phyloP scores from a whole-genome alignment of 1,140 invertebrate species.

The Andricus grossulariae region DNA sequence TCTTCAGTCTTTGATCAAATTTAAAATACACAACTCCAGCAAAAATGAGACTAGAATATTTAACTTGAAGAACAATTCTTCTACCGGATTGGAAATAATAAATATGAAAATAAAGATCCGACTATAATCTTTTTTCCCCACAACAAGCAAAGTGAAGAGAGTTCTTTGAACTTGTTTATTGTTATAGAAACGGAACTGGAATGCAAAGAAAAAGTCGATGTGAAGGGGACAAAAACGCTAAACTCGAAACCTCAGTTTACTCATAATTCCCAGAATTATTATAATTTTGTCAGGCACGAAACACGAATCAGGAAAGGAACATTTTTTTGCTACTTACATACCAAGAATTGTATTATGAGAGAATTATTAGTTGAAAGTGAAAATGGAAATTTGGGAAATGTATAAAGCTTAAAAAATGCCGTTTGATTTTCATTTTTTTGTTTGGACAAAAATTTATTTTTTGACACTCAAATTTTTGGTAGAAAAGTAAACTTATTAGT shows the following conservation, averaged over 20 bases:
- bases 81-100: neutral
- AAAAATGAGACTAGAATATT: too few relatives aligned
- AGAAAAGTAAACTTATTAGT: too few relatives aligned
- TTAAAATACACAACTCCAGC: too few relatives aligned
- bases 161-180: constrained; percentile 6
- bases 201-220: neutral
- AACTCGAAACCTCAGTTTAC: neutral
- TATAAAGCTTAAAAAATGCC: neutral
- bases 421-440: too few relatives aligned
- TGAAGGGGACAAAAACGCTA: neutral
- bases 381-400: neutral
- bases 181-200: neutral
- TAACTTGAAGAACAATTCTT: too few relatives aligned
- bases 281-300: neutral
- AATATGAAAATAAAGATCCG: neutral
- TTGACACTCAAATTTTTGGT: too few relatives aligned
- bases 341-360: neutral
- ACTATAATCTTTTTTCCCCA: neutral
- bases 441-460: too few relatives aligned
- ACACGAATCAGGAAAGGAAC: neutral
- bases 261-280: constrained; percentile 11
- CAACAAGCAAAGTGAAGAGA: neutral
- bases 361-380: neutral
- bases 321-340: neutral
- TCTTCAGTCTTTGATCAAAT: too few relatives aligned